phyloP scores from a whole-genome alignment of 2,888 invertebrate genomes.

The Melipona beecheii region DNA sequence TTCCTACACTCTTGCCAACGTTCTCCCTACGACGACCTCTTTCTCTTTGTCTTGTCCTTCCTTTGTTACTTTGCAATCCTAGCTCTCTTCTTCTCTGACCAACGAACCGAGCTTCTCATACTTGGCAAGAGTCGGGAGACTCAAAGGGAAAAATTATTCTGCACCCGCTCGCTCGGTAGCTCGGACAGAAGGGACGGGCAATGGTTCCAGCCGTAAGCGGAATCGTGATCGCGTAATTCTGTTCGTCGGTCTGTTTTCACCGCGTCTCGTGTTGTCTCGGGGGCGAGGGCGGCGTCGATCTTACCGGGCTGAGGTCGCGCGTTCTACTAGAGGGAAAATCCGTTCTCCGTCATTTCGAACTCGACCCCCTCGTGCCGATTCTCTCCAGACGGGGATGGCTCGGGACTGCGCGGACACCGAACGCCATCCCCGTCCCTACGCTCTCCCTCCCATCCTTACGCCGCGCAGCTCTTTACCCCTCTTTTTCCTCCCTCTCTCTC shows the following conservation, averaged over 20 bases:
- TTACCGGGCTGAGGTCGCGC: conserved; percentile 79
- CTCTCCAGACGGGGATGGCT: conserved; percentile 39
- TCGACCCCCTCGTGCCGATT: conserved; percentile 46
- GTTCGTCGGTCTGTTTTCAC: conserved; percentile 33
- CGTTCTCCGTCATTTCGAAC: conserved; percentile 60
- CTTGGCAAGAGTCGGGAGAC: background rate
- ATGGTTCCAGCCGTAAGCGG: conserved; percentile 21
- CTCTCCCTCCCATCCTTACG: background rate
- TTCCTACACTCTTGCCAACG: no score
- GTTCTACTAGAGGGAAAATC: conserved; percentile 76
- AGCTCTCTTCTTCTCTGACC: background rate
- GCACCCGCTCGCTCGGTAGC: background rate
- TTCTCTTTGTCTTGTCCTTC: no score
- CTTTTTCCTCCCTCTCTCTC: background rate
- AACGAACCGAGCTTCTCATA: background rate
- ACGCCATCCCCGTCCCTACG: conserved; percentile 28
- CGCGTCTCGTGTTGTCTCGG: conserved; percentile 54
- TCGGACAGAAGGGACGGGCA: background rate
- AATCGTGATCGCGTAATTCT: conserved; percentile 32
- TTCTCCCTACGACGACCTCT: background rate
- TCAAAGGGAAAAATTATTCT: background rate
- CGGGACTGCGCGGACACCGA: conserved; percentile 61
- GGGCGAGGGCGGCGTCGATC: conserved; percentile 79
- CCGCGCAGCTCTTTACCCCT: background rate
- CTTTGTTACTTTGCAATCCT: no score